Conservation (phyloP, 2,797 vertebrate species). For the Ctenochaetus hawaiiensis region DNA sequence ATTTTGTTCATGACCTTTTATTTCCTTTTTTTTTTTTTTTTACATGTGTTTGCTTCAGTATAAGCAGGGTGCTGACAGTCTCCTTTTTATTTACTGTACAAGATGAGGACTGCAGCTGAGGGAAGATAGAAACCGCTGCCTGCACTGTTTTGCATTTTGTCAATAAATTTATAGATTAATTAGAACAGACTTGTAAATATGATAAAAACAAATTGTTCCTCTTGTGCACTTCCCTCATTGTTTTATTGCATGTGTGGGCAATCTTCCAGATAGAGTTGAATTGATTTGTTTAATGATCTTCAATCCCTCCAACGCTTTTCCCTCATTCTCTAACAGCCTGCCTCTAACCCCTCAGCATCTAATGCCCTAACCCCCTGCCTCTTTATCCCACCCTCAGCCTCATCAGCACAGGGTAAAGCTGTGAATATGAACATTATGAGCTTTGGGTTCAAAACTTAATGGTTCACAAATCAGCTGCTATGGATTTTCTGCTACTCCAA, state of each 20-base stretch:
- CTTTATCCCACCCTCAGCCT: constrained; percentile 75
- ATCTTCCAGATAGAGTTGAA: constrained; percentile 80
- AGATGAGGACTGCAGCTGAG: constrained; percentile 18
- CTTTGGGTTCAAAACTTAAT: constrained; percentile 91
- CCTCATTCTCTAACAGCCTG: constrained; percentile 63
- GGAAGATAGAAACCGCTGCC: constrained; percentile 21
- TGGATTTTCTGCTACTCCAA: constrained; percentile 89
- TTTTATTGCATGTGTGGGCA: constrained; percentile 81
- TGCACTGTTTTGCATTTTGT: constrained; percentile 37
- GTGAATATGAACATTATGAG: constrained; percentile 90
- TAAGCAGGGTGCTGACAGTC: constrained; percentile 1
- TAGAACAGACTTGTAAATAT: constrained; percentile 75
- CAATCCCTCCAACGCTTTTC: constrained; percentile 70
- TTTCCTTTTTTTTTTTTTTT: neutral
- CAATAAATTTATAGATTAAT: constrained; percentile 67
- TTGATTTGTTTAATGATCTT: constrained; percentile 83
- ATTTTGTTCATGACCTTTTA: neutral
- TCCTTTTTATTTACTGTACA: constrained; percentile 39
- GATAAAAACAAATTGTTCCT: constrained; percentile 71
- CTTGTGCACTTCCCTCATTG: constrained; percentile 67
- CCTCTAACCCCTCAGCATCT: constrained; percentile 71
- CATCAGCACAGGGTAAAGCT: constrained; percentile 85
- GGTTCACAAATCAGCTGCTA: constrained; percentile 91
- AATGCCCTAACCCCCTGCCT: constrained; percentile 76
- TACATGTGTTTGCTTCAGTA: neutral